Percentiles rank a stretch among this genome's conserved stretches.
These are phyloP conservation scores for Pituophis catenifer DNA, from an alignment of 2,113 vertebrate species.

Conservation along the genomic window DNA sequence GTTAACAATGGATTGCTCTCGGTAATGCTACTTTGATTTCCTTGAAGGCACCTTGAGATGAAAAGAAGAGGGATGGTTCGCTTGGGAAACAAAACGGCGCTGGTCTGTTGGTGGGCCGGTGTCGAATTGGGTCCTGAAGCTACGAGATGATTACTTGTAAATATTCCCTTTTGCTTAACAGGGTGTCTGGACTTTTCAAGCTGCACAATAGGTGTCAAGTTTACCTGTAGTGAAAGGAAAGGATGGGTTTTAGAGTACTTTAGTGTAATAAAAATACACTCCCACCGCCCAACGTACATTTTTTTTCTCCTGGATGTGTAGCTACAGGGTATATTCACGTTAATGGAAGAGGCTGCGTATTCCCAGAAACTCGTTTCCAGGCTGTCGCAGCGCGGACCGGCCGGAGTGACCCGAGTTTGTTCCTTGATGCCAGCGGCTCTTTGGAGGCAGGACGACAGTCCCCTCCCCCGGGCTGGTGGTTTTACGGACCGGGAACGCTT, in stretches of 20 bases:
- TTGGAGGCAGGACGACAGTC: background rate
- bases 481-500: background rate
- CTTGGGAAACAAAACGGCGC: background rate
- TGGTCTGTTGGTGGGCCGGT: background rate
- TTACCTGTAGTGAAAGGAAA: background rate
- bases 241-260: background rate
- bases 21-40: background rate
- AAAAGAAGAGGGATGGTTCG: background rate
- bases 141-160: background rate
- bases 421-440: background rate
- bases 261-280: background rate
- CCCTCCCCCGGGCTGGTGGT: background rate
- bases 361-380: background rate
- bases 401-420: slow-evolving; percentile 10
- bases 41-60: background rate
- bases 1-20: background rate
- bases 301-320: background rate
- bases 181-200: background rate
- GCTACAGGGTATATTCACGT: background rate
- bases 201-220: background rate
- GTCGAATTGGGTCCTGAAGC: background rate
- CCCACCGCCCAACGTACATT: background rate
- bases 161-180: background rate
- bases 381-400: background rate
- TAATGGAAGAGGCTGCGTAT: background rate